Conservation (phyloP, 2,797 vertebrate species). For the Rhabdophis nuchalis region DNA sequence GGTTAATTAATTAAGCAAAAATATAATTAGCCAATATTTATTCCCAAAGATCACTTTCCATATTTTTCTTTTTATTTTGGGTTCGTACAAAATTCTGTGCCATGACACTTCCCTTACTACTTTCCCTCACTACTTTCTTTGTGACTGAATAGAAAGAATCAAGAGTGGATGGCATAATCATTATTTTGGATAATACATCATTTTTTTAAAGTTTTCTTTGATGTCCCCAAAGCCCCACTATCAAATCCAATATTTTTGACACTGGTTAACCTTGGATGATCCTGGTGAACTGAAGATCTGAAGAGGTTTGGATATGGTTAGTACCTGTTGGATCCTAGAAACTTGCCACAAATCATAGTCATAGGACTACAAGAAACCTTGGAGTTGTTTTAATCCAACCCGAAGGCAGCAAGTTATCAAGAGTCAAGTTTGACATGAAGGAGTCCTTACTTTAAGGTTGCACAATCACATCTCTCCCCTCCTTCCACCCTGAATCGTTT, state of each 20-base stretch:
- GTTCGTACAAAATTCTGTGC: background rate
- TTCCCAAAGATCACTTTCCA: background rate
- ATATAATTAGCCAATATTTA: background rate
- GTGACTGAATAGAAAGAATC: background rate
- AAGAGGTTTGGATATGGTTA: background rate
- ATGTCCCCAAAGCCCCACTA: background rate
- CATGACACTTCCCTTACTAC: background rate
- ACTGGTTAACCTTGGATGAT: background rate
- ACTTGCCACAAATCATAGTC: background rate
- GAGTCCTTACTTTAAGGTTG: background rate
- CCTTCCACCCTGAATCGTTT: background rate
- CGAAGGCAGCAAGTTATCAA: background rate
- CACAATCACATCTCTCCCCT: background rate
- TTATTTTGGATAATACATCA: background rate
- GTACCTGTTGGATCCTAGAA: background rate
- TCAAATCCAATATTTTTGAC: background rate
- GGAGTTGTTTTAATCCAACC: background rate
- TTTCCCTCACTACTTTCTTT: background rate
- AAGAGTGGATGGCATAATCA: background rate
- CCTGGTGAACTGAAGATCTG: background rate
- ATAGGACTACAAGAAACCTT: background rate
- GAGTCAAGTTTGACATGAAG: background rate
- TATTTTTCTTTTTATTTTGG: background rate
- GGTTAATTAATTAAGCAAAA: background rate
- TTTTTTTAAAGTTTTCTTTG: background rate